phyloP scores from a whole-genome alignment of 2,888 invertebrate species.

The Apamea anceps region DNA sequence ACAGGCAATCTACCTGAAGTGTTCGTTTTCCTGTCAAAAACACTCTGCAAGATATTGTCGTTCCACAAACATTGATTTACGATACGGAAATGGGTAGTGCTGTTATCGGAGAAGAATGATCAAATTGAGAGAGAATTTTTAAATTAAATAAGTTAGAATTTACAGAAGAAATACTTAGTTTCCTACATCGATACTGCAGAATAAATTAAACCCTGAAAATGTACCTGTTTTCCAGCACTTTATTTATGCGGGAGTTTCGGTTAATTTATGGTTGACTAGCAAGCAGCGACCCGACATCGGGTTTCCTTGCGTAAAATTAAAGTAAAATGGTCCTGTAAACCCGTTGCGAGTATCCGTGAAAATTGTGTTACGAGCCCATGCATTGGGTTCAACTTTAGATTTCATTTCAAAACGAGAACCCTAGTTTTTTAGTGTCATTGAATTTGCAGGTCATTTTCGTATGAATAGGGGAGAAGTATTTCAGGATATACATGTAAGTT shows the following conservation, averaged over 20 bases:
- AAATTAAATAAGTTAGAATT: constrained; percentile 1
- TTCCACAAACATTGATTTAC: constrained; percentile 35
- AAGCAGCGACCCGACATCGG: constrained; percentile 20
- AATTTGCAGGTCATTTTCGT: background rate
- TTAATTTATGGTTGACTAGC: constrained; percentile 56
- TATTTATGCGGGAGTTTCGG: constrained; percentile 51
- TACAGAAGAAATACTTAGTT: background rate
- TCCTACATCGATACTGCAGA: background rate
- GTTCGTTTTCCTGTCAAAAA: constrained; percentile 14
- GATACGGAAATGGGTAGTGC: background rate
- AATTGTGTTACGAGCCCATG: constrained; percentile 36
- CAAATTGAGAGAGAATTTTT: background rate
- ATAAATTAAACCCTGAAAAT: constrained; percentile 48
- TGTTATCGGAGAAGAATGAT: background rate
- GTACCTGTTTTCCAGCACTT: constrained; percentile 22
- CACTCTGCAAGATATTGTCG: background rate
- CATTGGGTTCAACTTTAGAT: constrained; percentile 15
- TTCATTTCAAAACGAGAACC: constrained; percentile 25
- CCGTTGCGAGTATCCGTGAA: constrained; percentile 31
- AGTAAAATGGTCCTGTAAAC: constrained; percentile 31
- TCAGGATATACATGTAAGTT: background rate
- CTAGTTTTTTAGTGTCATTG: constrained; percentile 21
- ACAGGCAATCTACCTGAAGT: constrained; percentile 31
- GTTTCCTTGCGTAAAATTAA: constrained; percentile 49
- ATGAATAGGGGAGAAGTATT: background rate